phyloP scores from a whole-genome alignment of 2,113 vertebrate genomes.

The Ibidorhyncha struthersii region DNA sequence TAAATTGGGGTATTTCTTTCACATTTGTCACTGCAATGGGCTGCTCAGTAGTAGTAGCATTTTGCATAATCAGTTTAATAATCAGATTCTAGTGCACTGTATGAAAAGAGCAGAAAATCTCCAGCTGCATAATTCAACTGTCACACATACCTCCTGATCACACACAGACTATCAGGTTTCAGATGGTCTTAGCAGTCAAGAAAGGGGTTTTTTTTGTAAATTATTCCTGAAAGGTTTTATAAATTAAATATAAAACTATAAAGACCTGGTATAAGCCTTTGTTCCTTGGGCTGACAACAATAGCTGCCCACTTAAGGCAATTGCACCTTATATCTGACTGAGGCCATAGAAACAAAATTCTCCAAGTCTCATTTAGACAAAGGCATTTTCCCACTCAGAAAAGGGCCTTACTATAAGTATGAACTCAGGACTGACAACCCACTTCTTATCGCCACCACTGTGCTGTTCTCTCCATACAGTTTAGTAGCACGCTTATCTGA shows the following conservation, averaged over 20 bases:
- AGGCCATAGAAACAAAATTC: not conserved
- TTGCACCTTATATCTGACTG: not conserved
- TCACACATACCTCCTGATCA: not conserved
- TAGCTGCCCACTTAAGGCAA: not conserved
- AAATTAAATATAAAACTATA: not conserved
- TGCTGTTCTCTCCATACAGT: not conserved
- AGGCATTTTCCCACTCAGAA: not conserved
- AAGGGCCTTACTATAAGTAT: not conserved
- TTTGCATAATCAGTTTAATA: not conserved
- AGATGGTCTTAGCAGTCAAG: not conserved
- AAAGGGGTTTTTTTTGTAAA: not conserved
- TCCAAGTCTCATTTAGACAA: not conserved
- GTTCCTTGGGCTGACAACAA: not conserved
- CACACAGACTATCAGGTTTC: not conserved
- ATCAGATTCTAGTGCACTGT: not conserved
- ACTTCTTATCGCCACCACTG: fast-evolving
- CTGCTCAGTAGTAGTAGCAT: not conserved
- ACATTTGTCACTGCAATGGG: not conserved
- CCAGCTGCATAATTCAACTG: not conserved
- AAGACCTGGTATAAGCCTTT: not conserved
- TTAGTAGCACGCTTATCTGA: not conserved
- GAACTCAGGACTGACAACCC: not conserved
- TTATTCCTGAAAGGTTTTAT: not conserved
- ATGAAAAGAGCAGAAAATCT: not conserved
- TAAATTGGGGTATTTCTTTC: not conserved